Percentiles rank a stretch among this genome's conserved stretches.
Evolutionary conservation across 2,797 vertebrate genomes (phyloP).

Genomic region (Aplochiton taeniatus): DNA sequence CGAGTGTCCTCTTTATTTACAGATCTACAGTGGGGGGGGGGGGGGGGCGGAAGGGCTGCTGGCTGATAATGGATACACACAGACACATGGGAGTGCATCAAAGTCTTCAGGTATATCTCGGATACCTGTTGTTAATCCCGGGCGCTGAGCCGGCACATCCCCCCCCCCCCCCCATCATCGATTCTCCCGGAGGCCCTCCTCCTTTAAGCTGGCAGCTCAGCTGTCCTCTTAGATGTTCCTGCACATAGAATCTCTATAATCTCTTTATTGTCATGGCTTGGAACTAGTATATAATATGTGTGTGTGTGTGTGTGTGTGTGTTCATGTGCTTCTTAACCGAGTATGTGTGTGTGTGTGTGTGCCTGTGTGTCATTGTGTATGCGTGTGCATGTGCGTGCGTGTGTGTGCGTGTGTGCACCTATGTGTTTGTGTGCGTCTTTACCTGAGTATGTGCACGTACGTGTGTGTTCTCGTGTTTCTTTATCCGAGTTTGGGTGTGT

Average conservation of each 20-base stretch:
- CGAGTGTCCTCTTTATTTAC: conserved; percentile 40
- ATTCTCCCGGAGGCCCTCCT: conserved; percentile 3
- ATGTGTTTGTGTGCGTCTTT: conserved; percentile 20
- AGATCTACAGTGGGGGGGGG: conserved; percentile 23
- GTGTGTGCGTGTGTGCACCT: conserved; percentile 1
- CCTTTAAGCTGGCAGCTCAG: background rate
- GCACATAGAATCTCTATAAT: conserved; percentile 16
- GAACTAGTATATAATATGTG: conserved; percentile 1
- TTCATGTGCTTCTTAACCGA: background rate
- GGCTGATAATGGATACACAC: conserved; percentile 26
- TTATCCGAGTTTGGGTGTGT: too few relatives aligned
- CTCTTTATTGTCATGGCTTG: background rate
- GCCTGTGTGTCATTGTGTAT: background rate
- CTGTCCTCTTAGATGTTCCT: conserved; percentile 1
- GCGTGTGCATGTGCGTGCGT: background rate
- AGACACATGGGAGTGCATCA: conserved; percentile 16
- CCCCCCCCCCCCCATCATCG: too few relatives aligned
- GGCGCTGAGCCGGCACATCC: too few relatives aligned
- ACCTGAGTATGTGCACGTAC: too few relatives aligned
- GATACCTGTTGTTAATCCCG: background rate
- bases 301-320: conserved; percentile 19
- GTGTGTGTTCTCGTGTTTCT: conserved; percentile 10
- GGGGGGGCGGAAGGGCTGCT: too few relatives aligned
- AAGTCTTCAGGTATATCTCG: background rate
- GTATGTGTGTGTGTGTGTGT: background rate